These are phyloP conservation scores for Drosophila nigritarsus DNA, from an alignment of 2,888 invertebrate species.

Conservation along the genomic window DNA sequence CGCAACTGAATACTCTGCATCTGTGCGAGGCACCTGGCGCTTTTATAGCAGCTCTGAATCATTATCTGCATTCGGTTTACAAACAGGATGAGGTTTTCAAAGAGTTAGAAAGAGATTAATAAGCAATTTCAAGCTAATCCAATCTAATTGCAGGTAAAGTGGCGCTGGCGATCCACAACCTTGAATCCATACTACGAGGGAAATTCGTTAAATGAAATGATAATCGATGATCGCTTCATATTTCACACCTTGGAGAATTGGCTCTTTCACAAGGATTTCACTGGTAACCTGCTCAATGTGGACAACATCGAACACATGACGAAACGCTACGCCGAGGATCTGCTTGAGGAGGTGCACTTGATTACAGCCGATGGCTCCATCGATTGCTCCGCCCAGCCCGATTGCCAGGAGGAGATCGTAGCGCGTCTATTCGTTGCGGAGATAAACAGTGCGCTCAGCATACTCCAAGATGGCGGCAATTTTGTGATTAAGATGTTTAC, in stretches of 20 bases:
- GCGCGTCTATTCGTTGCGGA: constrained; percentile 93
- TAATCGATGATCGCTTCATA: constrained; percentile 93
- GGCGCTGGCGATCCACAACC: constrained; percentile 94
- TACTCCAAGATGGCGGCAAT: constrained; percentile 90
- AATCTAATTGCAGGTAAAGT: constrained; percentile 85
- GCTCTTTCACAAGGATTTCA: constrained; percentile 94
- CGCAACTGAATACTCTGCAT: constrained; percentile 90
- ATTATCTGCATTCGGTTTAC: constrained; percentile 88
- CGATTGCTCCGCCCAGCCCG: constrained; percentile 93
- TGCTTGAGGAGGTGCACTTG: constrained; percentile 86
- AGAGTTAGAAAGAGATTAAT: background rate
- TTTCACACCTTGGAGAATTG: constrained; percentile 91
- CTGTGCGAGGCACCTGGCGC: constrained; percentile 99
- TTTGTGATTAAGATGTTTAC: constrained; percentile 96
- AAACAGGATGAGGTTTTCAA: constrained; percentile 86
- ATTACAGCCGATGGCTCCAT: constrained; percentile 98
- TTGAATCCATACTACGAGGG: constrained; percentile 97
- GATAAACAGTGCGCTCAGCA: constrained; percentile 90
- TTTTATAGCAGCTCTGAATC: constrained; percentile 95
- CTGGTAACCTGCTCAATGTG: constrained; percentile 92
- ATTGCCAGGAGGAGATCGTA: constrained; percentile 93
- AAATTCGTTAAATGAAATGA: constrained; percentile 89
- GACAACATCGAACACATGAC: constrained; percentile 89
- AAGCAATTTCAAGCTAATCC: background rate
- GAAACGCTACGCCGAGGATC: constrained; percentile 84